Conservation (phyloP, 2,888 invertebrate species). For the Odontothrips loti region DNA sequence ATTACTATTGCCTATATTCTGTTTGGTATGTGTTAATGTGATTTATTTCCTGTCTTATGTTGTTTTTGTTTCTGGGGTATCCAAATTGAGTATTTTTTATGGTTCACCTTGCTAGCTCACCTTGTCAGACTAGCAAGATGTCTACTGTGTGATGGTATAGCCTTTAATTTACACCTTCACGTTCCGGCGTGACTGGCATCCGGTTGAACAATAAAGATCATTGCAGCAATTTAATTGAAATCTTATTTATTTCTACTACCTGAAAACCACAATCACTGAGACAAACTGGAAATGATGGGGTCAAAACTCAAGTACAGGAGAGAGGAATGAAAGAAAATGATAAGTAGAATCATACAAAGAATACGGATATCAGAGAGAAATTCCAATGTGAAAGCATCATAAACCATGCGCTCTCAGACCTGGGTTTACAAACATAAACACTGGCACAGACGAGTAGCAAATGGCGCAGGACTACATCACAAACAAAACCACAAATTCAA, state of each 20-base stretch:
- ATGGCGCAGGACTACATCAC: no score
- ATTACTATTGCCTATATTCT: neutral
- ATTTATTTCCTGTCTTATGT: neutral
- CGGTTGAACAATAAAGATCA: neutral
- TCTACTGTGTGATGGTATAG: neutral
- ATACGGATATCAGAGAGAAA: no score
- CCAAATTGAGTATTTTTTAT: neutral
- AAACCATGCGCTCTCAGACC: no score
- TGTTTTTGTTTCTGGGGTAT: neutral
- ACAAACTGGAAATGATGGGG: neutral
- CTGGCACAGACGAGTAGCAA: no score
- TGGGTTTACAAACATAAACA: no score
- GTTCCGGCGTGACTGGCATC: neutral
- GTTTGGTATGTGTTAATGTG: neutral
- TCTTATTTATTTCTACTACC: neutral
- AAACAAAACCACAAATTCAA: no score
- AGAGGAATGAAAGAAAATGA: no score
- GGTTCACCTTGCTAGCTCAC: neutral
- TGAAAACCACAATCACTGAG: neutral
- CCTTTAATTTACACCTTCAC: neutral
- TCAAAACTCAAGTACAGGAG: neutral
- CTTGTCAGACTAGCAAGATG: neutral
- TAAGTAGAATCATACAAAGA: no score
- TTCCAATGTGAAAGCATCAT: no score
- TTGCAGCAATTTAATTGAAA: neutral